Evolutionary conservation across 2,113 vertebrate genomes (phyloP).

Genomic region (Aix galericulata): DNA sequence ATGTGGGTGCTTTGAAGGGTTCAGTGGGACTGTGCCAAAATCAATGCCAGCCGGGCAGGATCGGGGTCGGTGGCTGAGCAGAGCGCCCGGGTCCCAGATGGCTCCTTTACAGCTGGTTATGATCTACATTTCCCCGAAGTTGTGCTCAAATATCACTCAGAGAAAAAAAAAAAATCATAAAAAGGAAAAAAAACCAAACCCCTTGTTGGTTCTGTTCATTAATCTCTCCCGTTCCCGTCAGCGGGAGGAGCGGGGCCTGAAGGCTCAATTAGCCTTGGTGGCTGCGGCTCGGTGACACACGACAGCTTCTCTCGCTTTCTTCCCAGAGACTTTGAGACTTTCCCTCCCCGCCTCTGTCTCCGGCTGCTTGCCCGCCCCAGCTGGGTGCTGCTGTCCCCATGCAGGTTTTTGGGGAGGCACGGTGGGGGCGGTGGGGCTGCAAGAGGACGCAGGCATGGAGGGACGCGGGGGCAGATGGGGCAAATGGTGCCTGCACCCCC

Average conservation of each 20-base stretch:
- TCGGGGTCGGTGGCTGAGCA: neutral
- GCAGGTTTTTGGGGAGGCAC: neutral
- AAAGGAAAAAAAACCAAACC: neutral
- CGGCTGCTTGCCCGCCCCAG: neutral
- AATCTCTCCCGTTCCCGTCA: neutral
- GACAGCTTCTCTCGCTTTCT: neutral
- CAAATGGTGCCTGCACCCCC: neutral
- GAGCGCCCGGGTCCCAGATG: neutral
- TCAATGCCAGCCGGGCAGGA: neutral
- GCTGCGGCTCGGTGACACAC: neutral
- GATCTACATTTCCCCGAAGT: neutral
- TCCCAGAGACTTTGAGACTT: neutral
- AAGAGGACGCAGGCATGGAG: neutral
- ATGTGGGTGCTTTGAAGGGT: neutral
- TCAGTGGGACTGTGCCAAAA: neutral
- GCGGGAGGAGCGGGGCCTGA: neutral
- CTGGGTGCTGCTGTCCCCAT: neutral
- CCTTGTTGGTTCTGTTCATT: neutral
- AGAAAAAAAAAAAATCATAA: neutral
- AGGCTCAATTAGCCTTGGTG: conserved; percentile 49
- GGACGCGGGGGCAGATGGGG: fast-evolving
- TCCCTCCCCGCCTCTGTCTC: neutral
- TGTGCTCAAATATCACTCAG: neutral
- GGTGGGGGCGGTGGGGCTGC: neutral
- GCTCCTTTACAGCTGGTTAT: neutral